Percentiles rank a stretch among this genome's conserved stretches.
Evolutionary conservation across 35 echinoderm and acorn worm genomes (phyloP).

Genomic region (Stichopus chloronotus): DNA sequence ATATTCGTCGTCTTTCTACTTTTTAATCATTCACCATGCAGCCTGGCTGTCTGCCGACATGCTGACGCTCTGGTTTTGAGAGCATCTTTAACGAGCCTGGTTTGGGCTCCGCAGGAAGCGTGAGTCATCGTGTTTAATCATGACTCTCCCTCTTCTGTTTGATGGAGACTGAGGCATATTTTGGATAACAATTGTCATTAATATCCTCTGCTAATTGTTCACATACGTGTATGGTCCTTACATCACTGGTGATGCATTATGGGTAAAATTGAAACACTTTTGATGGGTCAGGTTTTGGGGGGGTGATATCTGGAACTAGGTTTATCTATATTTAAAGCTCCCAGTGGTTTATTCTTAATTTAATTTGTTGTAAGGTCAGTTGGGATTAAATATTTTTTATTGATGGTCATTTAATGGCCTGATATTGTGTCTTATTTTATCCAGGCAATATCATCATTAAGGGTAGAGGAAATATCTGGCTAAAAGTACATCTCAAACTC

Average conservation of each 20-base stretch:
- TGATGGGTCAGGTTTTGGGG: constrained; percentile 25
- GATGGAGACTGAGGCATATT: not conserved
- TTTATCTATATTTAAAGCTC: not conserved
- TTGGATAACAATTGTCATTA: constrained; percentile 49
- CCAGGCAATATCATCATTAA: no score
- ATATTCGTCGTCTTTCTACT: no score
- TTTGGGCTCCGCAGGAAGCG: not conserved
- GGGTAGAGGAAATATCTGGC: no score
- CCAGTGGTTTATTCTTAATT: not conserved
- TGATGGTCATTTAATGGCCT: no score
- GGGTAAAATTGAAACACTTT: constrained; percentile 41
- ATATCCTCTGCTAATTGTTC: constrained; percentile 22
- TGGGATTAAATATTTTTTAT: not conserved
- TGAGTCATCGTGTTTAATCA: not conserved
- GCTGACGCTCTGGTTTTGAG: not conserved
- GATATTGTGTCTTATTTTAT: no score
- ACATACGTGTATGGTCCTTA: constrained; percentile 5
- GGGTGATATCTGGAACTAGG: constrained; percentile 2
- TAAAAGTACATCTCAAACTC: no score
- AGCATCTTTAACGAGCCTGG: not conserved
- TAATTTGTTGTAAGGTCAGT: not conserved
- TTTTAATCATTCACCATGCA: no score
- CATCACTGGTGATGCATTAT: constrained; percentile 23
- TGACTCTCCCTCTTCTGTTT: no score
- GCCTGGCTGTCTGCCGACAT: no score